Evolutionary conservation across 1,140 invertebrate genomes (phyloP).

Genomic region (Scaptomyza hsui): DNA sequence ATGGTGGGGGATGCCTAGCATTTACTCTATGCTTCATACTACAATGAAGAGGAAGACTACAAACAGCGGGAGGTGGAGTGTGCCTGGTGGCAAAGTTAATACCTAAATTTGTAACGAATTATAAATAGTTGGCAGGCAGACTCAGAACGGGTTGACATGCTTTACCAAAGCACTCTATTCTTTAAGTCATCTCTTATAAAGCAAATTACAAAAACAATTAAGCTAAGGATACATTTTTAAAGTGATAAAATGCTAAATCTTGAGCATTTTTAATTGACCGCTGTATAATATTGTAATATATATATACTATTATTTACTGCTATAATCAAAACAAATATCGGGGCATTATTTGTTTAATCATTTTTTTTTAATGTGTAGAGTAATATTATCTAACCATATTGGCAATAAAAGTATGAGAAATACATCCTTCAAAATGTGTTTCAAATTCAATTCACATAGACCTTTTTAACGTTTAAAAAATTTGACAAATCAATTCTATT

Average conservation of each 20-base stretch:
- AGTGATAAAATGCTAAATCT: slow-evolving; percentile 62
- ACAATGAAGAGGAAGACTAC: slow-evolving; percentile 51
- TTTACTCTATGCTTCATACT: slow-evolving; percentile 66
- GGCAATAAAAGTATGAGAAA: slow-evolving; percentile 52
- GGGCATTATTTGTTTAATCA: slow-evolving; percentile 33
- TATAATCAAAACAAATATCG: slow-evolving; percentile 38
- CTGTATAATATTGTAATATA: slow-evolving; percentile 66
- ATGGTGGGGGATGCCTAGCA: slow-evolving; percentile 77
- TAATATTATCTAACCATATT: slow-evolving; percentile 40
- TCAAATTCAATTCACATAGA: slow-evolving; percentile 36
- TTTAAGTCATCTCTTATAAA: slow-evolving; percentile 54
- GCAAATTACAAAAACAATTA: slow-evolving; percentile 45
- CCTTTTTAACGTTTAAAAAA: slow-evolving; percentile 24
- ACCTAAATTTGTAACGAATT: slow-evolving; percentile 50
- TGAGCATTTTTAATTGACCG: slow-evolving; percentile 56
- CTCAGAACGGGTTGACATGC: slow-evolving; percentile 51
- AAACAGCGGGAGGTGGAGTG: slow-evolving; percentile 56
- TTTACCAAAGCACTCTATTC: slow-evolving; percentile 58
- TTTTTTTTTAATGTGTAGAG: slow-evolving; percentile 40
- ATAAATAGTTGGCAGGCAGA: slow-evolving; percentile 50
- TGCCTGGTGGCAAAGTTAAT: slow-evolving; percentile 71
- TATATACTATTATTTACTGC: slow-evolving; percentile 43
- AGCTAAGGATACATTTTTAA: slow-evolving; percentile 43
- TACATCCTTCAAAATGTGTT: slow-evolving; percentile 48
- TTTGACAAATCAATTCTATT: slow-evolving; percentile 22